A percentile compares a stretch with the other conserved stretches of the same genome.
Conservation (phyloP, 2,113 vertebrate species). For the Galemys pyrenaicus region DNA sequence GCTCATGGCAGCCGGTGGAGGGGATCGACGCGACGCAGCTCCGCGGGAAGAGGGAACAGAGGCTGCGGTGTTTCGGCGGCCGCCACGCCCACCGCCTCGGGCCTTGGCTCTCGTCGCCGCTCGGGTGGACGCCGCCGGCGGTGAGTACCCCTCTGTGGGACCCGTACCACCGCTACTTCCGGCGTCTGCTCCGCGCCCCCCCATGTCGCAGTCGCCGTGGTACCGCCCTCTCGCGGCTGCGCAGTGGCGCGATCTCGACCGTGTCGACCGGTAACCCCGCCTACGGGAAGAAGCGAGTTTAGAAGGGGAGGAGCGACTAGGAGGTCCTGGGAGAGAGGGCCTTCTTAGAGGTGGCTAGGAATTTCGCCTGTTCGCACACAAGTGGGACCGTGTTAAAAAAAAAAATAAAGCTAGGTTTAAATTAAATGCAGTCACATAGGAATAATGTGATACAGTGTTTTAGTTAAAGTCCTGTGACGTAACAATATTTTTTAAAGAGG, state of each 20-base stretch:
- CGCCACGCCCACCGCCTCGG: slow-evolving; percentile 74
- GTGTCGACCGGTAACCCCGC: slow-evolving; percentile 29
- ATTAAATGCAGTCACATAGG: not conserved
- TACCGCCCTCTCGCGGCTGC: slow-evolving; percentile 72
- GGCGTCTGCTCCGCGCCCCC: slow-evolving; percentile 76
- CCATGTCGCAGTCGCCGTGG: slow-evolving; percentile 73
- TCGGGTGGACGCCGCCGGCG: slow-evolving; percentile 63
- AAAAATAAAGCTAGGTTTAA: not conserved
- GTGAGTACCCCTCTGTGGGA: slow-evolving; percentile 56
- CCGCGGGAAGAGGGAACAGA: not conserved
- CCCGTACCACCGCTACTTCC: slow-evolving; percentile 78
- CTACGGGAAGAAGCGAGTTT: slow-evolving; percentile 44
- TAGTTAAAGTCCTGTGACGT: not conserved
- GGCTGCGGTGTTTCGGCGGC: not conserved
- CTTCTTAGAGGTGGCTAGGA: rapidly evolving
- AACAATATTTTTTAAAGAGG: not conserved
- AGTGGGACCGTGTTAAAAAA: not conserved
- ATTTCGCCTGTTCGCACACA: slow-evolving; percentile 3
- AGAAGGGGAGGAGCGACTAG: not conserved
- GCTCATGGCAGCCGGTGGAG: slow-evolving; percentile 75
- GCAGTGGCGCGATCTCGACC: not conserved
- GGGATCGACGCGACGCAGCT: slow-evolving; percentile 53
- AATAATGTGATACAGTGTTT: no score
- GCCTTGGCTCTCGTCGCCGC: slow-evolving; percentile 59
- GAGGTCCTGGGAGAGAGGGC: slow-evolving; percentile 13